Conservation (phyloP, 2,888 invertebrate genomes). For the Lasius fuliginosus region DNA sequence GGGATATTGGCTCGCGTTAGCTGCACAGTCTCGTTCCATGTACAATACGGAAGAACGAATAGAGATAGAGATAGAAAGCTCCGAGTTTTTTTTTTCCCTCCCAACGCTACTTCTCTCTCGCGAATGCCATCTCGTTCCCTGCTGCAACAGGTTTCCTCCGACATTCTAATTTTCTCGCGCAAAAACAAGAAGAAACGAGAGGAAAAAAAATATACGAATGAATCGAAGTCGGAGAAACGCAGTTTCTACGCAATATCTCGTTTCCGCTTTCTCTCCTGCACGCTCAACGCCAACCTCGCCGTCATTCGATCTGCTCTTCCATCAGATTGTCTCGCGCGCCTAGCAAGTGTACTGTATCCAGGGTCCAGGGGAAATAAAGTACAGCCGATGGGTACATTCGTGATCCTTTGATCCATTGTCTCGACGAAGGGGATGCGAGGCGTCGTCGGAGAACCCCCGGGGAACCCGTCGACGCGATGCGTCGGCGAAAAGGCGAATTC, state of each 20-base stretch:
- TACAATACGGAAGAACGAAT: neutral
- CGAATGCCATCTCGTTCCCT: slow-evolving; percentile 20
- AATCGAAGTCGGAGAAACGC: slow-evolving; percentile 11
- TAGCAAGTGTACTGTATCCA: slow-evolving; percentile 58
- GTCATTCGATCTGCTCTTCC: slow-evolving; percentile 31
- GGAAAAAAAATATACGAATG: neutral
- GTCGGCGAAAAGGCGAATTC: slow-evolving; percentile 80
- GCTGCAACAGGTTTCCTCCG: slow-evolving; percentile 49
- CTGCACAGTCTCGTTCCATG: neutral
- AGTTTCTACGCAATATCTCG: neutral
- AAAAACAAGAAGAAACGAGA: neutral
- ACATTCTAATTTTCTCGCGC: slow-evolving; percentile 44
- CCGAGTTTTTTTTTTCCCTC: neutral
- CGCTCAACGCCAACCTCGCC: neutral
- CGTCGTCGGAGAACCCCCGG: slow-evolving; percentile 70
- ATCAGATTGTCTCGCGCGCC: slow-evolving; percentile 62
- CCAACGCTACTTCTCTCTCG: neutral
- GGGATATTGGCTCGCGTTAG: slow-evolving; percentile 45
- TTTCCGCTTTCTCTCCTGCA: neutral
- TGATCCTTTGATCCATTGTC: slow-evolving; percentile 83
- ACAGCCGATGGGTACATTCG: slow-evolving; percentile 46
- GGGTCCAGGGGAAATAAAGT: slow-evolving; percentile 64
- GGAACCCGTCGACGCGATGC: slow-evolving; percentile 72
- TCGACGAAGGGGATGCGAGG: slow-evolving; percentile 71
- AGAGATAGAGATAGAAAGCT: neutral